These are phyloP conservation scores for Synergus laeviventris DNA, from an alignment of 2,888 invertebrate genomes.

Conservation along the genomic window DNA sequence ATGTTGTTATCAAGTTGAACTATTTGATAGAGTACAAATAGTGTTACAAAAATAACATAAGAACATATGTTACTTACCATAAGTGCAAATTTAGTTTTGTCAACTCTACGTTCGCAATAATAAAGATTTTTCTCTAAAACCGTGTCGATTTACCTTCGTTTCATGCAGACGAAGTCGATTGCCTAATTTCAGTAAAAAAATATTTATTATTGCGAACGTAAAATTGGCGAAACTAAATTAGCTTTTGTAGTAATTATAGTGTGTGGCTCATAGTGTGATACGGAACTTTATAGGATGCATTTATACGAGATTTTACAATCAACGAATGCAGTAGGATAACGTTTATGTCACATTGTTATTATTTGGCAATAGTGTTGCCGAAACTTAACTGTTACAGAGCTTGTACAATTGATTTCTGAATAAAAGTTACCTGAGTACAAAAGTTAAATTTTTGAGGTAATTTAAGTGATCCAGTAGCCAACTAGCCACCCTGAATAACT, in stretches of 20 bases:
- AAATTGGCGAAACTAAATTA: not conserved
- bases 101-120: too few species aligned
- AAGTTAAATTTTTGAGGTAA: not conserved
- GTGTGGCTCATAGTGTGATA: conserved; percentile 7
- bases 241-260: too few species aligned
- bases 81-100: too few species aligned
- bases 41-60: not conserved
- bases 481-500: too few species aligned
- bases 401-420: conserved; percentile 21
- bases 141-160: too few species aligned
- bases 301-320: conserved; percentile 17
- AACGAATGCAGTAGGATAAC: conserved; percentile 10
- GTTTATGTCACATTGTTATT: conserved; percentile 17
- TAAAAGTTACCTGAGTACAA: conserved; percentile 16
- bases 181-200: too few species aligned
- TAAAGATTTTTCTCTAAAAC: too few species aligned
- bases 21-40: conserved; percentile 2
- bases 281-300: conserved; percentile 12
- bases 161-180: too few species aligned
- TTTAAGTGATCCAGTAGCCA: too few species aligned
- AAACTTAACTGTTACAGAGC: conserved; percentile 3
- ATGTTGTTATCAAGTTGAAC: conserved; percentile 38
- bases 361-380: conserved; percentile 10
- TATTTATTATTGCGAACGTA: too few species aligned
- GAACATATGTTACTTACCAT: too few species aligned